phyloP scores from a whole-genome alignment of 2,888 invertebrate species.

The Chymomyza caudatula region DNA sequence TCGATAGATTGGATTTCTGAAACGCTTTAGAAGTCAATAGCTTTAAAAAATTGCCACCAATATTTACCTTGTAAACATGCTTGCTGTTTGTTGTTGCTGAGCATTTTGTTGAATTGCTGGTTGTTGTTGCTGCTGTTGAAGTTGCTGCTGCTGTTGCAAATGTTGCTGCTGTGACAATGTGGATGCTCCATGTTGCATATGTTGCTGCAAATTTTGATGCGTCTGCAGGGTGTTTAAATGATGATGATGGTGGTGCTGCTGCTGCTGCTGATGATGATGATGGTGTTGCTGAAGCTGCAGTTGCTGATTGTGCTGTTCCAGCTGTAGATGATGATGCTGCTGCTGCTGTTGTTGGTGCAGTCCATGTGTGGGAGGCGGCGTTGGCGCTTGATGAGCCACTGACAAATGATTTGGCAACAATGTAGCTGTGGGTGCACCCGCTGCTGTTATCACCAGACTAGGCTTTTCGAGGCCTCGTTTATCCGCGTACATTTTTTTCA shows the following conservation, averaged over 20 bases:
- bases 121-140: constrained; percentile 42
- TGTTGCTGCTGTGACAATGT: constrained; percentile 48
- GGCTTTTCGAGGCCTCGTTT: constrained; percentile 63
- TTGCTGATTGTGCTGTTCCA: constrained; percentile 36
- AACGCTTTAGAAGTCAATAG: background rate
- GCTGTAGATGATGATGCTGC: constrained; percentile 49
- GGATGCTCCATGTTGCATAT: constrained; percentile 47
- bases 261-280: constrained; percentile 50
- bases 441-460: constrained; percentile 31
- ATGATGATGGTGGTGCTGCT: constrained; percentile 40
- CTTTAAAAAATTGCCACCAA: constrained; percentile 52
- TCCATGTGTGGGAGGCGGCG: background rate
- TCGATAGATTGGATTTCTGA: background rate
- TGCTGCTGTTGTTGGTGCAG: constrained; percentile 45
- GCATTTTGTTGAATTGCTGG: constrained; percentile 14
- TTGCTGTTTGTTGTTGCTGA: constrained; percentile 42
- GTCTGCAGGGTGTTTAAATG: constrained; percentile 57
- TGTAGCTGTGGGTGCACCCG: constrained; percentile 27
- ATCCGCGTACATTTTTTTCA: constrained; percentile 61
- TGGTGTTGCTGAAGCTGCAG: constrained; percentile 58
- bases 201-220: constrained; percentile 65
- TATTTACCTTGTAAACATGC: constrained; percentile 69
- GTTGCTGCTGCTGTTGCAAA: constrained; percentile 52
- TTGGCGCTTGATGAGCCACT: constrained; percentile 17
- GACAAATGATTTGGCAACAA: constrained; percentile 47